These are phyloP conservation scores for Numenius arquata DNA, from an alignment of 2,113 vertebrate species.

Conservation along the genomic window DNA sequence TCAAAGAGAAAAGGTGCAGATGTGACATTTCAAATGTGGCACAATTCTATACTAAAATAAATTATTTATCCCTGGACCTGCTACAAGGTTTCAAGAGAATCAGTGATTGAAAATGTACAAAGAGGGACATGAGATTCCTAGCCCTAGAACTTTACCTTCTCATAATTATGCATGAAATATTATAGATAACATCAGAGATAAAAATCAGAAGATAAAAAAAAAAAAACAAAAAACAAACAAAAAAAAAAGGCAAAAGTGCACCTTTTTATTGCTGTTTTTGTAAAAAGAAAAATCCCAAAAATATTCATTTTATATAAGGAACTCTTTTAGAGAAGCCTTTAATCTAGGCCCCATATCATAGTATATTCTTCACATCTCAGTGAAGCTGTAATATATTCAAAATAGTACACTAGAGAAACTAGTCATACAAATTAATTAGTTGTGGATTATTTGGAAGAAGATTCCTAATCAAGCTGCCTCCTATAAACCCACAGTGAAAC, in stretches of 20 bases:
- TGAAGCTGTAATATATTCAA: neutral
- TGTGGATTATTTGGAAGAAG: neutral
- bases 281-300: neutral
- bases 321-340: neutral
- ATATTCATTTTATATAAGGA: neutral
- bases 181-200: neutral
- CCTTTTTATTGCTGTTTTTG: neutral
- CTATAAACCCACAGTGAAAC: neutral
- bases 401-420: neutral
- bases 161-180: neutral
- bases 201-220: neutral
- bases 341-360: neutral
- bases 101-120: neutral
- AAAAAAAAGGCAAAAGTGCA: accelerated
- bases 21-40: neutral
- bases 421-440: neutral
- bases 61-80: neutral
- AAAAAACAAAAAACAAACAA: accelerated
- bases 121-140: neutral
- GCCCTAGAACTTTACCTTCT: neutral
- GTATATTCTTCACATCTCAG: neutral
- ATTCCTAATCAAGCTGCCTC: neutral
- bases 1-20: neutral
- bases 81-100: neutral
- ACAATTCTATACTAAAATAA: neutral